These are phyloP conservation scores for Dicaeum eximium DNA, from an alignment of 2,113 vertebrate genomes.

Conservation along the genomic window DNA sequence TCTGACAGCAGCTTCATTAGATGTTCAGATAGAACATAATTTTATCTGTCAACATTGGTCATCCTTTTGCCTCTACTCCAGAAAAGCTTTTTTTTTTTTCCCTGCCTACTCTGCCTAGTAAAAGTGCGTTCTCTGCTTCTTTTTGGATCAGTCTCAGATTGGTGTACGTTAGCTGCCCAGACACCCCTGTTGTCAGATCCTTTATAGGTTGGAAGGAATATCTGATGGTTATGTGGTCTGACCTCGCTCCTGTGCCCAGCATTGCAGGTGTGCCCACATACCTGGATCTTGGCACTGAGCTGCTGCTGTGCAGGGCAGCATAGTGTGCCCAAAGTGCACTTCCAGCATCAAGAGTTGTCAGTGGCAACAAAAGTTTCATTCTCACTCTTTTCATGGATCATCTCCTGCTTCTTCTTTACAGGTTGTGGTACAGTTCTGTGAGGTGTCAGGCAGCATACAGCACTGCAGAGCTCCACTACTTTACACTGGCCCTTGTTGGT, in stretches of 20 bases:
- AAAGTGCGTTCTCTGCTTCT: not conserved
- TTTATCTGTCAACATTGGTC: not conserved
- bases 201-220: not conserved
- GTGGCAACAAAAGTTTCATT: not conserved
- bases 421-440: not conserved
- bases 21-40: not conserved
- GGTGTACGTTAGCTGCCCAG: not conserved
- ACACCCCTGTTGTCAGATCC: not conserved
- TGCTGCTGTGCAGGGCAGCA: not conserved
- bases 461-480: not conserved
- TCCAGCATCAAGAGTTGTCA: not conserved
- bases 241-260: not conserved
- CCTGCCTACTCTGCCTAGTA: not conserved
- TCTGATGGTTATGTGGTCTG: not conserved
- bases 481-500: not conserved
- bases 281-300: not conserved
- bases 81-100: not conserved
- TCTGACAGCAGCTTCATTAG: not conserved
- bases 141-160: not conserved
- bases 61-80: not conserved
- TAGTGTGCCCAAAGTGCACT: rapidly evolving
- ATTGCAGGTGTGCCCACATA: not conserved
- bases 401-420: not conserved
- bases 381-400: not conserved
- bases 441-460: not conserved